Base-by-base conservation (phyloP, 2,113 vertebrate species). In the Cyphomyrus plagiostoma region DNA sequence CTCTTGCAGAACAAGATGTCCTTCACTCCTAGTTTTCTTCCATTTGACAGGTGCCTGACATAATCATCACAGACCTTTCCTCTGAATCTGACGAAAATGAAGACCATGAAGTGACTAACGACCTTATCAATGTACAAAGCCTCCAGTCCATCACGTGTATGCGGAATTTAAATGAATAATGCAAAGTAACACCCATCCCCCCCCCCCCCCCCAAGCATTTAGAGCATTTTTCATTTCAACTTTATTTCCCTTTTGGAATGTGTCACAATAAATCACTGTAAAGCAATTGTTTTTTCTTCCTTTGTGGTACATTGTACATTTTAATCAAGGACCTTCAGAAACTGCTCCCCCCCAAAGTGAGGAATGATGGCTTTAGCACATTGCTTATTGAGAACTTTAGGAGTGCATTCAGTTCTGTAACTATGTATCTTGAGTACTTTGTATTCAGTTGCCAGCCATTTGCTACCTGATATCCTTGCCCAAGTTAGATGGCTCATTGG, bases 21-120 rank as follows among this genome's bases (percentile, higher is more conserved):
- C 49, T 89, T 89, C 53, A 86, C 30, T 35, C 74, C 45, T 50
- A 70, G 45, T 58, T n/a, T 19, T 91, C 94, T 95, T 91, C 90
- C 26, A 19, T 52, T 88, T 46, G 58, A 1, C 93, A 97, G 96
- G 93, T 95, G 86, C 93, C 95, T 91, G 96, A 97, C 92, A 95
- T 97, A 92, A 93, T 92, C 92, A 91, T 93, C 90, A 93, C 93
- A 91, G 96, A 97, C 90, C 92, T 96, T 58, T 93, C 95, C 90
- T 96, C 95, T 50, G 95, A 96, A 87, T 94, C 94, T 21, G 96
- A 96, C 90, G 96, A 95, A 21, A 9, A 15, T 35, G 87, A 74
- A 15, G 58, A 85, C 1, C n/a, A 3, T n/a, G 90, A 74, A 45
- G 77, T 26, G 26, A 30, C 42, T 30, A 62, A 42, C 50, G 45